These are phyloP conservation scores for Ptychoptera contaminata DNA, from an alignment of 2,888 invertebrate genomes.

Conservation along the genomic window DNA sequence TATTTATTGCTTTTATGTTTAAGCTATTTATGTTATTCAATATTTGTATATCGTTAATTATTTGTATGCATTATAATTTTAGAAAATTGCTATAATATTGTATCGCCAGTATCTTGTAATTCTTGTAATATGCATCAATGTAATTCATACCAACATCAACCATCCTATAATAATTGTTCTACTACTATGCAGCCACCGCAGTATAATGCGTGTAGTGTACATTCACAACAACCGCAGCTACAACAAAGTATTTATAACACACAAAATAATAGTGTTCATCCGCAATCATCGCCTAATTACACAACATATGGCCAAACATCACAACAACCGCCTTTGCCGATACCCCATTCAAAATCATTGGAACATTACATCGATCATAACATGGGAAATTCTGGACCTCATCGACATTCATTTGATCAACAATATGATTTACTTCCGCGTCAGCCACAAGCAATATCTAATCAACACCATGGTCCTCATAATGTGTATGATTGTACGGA, in stretches of 20 bases:
- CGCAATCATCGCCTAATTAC: conserved; percentile 13
- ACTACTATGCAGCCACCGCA: conserved; percentile 11
- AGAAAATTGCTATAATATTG: conserved; percentile 14
- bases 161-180: conserved; percentile 7
- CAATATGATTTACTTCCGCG: conserved; percentile 19
- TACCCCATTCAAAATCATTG: conserved; percentile 29
- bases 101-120: conserved; percentile 11
- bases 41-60: neutral
- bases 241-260: neutral
- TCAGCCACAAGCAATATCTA: conserved; percentile 13
- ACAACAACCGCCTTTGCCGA: conserved; percentile 12
- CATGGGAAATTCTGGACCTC: conserved; percentile 19
- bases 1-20: conserved; percentile 5
- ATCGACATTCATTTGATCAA: conserved; percentile 30
- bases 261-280: conserved; percentile 4
- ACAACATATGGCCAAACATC: conserved; percentile 9
- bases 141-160: conserved; percentile 5
- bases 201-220: conserved; percentile 11
- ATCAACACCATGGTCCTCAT: conserved; percentile 20
- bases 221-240: conserved; percentile 6
- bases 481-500: conserved; percentile 26
- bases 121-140: conserved; percentile 8
- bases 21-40: neutral
- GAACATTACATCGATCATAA: conserved; percentile 24
- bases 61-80: neutral